These are phyloP conservation scores for Latrodectus geometricus DNA, from an alignment of 1,140 invertebrate genomes.

Conservation along the genomic window DNA sequence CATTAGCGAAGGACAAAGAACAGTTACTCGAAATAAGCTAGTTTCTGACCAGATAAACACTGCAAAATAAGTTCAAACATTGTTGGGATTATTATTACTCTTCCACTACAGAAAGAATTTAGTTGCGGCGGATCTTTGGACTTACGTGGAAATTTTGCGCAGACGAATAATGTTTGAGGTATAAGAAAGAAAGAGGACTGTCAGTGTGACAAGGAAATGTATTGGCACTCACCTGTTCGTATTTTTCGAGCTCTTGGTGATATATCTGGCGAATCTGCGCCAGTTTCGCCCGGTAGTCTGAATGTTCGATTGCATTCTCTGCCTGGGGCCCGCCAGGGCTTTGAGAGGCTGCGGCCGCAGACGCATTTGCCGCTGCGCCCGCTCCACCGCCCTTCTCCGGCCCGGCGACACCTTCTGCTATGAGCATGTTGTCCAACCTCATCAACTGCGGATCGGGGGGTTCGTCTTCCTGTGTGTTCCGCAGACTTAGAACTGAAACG, in stretches of 20 bases:
- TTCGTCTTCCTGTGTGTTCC: slow-evolving; percentile 97
- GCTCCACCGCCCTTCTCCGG: slow-evolving; percentile 97
- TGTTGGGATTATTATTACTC: too few species aligned
- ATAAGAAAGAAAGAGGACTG: too few species aligned
- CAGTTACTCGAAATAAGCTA: too few species aligned
- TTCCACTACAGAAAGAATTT: too few species aligned
- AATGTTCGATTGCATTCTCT: slow-evolving; percentile 97
- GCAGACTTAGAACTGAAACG: slow-evolving; percentile 87
- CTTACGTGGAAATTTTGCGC: too few species aligned
- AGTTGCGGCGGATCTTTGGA: too few species aligned
- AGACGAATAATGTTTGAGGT: too few species aligned
- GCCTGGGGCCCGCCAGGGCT: slow-evolving; percentile 69
- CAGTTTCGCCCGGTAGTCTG: slow-evolving; percentile 97
- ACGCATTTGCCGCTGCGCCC: slow-evolving; percentile 88
- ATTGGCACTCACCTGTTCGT: slow-evolving; percentile 81
- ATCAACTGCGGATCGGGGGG: slow-evolving; percentile 98
- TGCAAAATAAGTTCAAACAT: too few species aligned
- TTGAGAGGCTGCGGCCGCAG: slow-evolving; percentile 77
- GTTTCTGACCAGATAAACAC: too few species aligned
- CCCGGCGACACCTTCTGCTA: slow-evolving; percentile 97
- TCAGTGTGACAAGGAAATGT: too few species aligned
- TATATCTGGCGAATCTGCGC: slow-evolving; percentile 99
- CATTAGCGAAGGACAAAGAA: too few species aligned
- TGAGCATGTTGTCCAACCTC: slow-evolving; percentile 99
- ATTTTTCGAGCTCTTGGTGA: slow-evolving; percentile 98